A percentile compares a stretch with the other conserved stretches of the same genome.
Conservation (phyloP, 2,113 vertebrate species). For the Porphyrio hochstetteri region DNA sequence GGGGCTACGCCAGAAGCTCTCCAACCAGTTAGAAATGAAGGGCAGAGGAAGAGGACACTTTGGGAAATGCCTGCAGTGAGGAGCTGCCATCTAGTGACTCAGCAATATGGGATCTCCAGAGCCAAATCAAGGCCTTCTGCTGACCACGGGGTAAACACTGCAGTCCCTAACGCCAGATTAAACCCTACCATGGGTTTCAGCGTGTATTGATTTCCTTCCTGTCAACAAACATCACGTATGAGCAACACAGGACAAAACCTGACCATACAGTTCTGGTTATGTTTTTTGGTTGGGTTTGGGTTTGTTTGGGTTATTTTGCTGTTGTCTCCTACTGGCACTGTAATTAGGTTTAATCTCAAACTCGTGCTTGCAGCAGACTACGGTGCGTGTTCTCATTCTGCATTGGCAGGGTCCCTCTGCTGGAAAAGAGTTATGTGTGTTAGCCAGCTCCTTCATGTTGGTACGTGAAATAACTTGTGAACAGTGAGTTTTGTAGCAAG, state of each 20-base stretch:
- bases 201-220: neutral
- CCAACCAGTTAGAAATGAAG: fast-evolving
- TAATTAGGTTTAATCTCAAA: neutral
- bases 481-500: neutral
- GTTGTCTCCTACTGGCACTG: neutral
- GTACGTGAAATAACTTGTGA: neutral
- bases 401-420: slow-evolving; percentile 20
- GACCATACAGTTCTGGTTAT: neutral
- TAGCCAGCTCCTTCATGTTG: neutral
- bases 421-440: neutral
- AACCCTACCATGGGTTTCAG: neutral
- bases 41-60: neutral
- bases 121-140: neutral
- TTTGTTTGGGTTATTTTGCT: neutral
- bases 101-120: neutral
- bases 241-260: neutral
- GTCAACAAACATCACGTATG: neutral
- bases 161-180: neutral
- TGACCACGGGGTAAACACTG: fast-evolving
- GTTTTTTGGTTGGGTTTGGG: too few species aligned
- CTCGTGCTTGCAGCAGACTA: fast-evolving
- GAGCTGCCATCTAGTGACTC: neutral
- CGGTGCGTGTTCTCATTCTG: fast-evolving
- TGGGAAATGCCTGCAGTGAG: neutral
- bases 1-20: neutral